Evolutionary conservation across 2,888 invertebrate genomes (phyloP).

Genomic region (Mythimna lalbum): DNA sequence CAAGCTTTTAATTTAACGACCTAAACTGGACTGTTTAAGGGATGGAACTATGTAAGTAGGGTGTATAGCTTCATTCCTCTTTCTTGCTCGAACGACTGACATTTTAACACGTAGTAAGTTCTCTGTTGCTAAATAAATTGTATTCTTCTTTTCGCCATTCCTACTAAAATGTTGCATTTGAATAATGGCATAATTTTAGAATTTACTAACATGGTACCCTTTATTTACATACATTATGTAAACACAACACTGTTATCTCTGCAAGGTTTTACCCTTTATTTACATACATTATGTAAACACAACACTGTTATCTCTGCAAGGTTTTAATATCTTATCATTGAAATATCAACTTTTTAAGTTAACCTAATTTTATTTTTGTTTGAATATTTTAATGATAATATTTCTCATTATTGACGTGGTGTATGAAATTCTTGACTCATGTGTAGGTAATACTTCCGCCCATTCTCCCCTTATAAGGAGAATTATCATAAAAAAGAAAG

Average conservation of each 20-base stretch:
- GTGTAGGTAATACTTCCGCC: neutral
- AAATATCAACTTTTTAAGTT: constrained; percentile 28
- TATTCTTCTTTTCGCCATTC: no score
- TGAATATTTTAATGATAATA: constrained; percentile 12
- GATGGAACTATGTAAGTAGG: no score
- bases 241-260: constrained; percentile 28
- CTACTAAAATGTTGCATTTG: no score
- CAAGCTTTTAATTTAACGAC: no score
- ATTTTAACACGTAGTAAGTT: no score
- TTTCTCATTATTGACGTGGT: constrained; percentile 1
- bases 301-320: constrained; percentile 33
- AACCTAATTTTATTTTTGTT: constrained; percentile 30
- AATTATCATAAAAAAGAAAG: no score
- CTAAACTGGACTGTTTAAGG: no score
- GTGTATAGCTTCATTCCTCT: no score
- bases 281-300: constrained; percentile 33
- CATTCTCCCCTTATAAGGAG: no score
- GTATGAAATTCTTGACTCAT: constrained; percentile 8
- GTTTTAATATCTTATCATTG: constrained; percentile 43
- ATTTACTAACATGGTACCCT: neutral
- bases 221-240: constrained; percentile 40
- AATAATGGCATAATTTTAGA: neutral
- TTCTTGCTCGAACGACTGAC: no score
- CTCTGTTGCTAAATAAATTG: no score
- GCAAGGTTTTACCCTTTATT: constrained; percentile 36